A percentile compares a stretch with the other conserved stretches of the same genome.
These are phyloP conservation scores for Macaria liturata DNA, from an alignment of 2,888 invertebrate genomes.

Conservation along the genomic window DNA sequence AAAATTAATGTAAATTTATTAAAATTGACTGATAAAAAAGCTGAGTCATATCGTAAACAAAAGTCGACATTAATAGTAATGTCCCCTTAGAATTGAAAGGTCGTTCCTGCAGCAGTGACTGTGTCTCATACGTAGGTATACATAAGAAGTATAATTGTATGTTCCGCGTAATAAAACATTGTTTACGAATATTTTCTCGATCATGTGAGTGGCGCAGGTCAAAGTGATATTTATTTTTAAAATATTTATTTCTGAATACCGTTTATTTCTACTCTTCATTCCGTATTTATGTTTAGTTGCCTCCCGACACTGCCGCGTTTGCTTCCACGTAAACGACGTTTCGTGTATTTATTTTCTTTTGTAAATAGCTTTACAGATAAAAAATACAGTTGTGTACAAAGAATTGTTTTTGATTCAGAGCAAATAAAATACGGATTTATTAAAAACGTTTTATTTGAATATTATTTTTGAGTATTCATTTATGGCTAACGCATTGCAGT, in stretches of 20 bases:
- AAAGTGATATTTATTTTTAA: constrained; percentile 48
- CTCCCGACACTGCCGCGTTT: constrained; percentile 55
- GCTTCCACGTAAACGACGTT: constrained; percentile 54
- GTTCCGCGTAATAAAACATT: constrained; percentile 17
- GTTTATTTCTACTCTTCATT: constrained; percentile 51
- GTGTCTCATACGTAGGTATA: constrained; percentile 13
- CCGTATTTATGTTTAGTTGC: constrained; percentile 46
- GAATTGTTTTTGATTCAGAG: constrained; percentile 21
- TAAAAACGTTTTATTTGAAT: constrained; percentile 25
- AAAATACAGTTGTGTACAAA: constrained; percentile 44
- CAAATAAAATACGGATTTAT: constrained; percentile 25
- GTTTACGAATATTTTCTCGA: constrained; percentile 37
- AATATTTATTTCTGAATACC: constrained; percentile 40
- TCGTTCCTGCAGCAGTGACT: too few relatives aligned
- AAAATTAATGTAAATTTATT: too few relatives aligned
- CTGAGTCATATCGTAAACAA: too few relatives aligned
- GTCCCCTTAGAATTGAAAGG: too few relatives aligned
- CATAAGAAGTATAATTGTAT: constrained; percentile 14
- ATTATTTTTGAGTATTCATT: constrained; percentile 22
- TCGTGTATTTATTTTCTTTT: constrained; percentile 71
- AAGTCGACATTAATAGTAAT: too few relatives aligned
- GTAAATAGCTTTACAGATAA: constrained; percentile 65
- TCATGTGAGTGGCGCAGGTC: constrained; percentile 29
- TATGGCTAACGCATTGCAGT: background rate
- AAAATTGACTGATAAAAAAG: too few relatives aligned